Conservation (phyloP, 1,140 invertebrate genomes). For the Zelostemma sp. region DNA sequence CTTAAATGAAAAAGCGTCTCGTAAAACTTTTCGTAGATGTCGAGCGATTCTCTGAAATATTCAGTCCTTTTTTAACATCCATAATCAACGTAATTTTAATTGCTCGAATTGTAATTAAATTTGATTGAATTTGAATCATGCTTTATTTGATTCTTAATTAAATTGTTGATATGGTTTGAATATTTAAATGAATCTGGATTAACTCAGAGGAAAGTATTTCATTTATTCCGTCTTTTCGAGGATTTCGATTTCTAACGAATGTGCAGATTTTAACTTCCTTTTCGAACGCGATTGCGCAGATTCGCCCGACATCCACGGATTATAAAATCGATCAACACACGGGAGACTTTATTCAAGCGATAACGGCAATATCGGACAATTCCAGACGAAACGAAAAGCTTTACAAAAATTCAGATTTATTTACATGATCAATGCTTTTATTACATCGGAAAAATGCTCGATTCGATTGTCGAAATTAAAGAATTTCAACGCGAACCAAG, state of each 20-base stretch:
- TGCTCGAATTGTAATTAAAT: too few species aligned
- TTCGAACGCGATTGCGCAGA: constrained; percentile 14
- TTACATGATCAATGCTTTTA: constrained; percentile 50
- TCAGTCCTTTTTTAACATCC: background rate
- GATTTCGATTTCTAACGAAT: too few species aligned
- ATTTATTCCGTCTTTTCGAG: too few species aligned
- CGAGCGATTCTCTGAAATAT: constrained; percentile 3
- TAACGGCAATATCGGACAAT: constrained; percentile 31
- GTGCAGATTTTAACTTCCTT: background rate
- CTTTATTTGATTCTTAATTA: too few species aligned
- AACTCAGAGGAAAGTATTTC: too few species aligned
- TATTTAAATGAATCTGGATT: too few species aligned
- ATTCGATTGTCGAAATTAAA: too few species aligned
- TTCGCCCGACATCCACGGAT: constrained; percentile 27
- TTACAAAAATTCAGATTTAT: constrained; percentile 43
- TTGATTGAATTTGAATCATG: too few species aligned
- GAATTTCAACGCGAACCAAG: constrained; percentile 36
- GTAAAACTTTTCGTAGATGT: constrained; percentile 22
- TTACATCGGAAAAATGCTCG: constrained; percentile 39
- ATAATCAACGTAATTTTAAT: too few species aligned
- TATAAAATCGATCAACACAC: constrained; percentile 38
- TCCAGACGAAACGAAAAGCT: constrained; percentile 38
- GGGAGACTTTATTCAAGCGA: constrained; percentile 29
- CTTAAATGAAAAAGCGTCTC: constrained; percentile 21
- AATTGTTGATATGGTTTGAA: too few species aligned